Evolutionary conservation across 2,797 vertebrate genomes (phyloP).

Genomic region (Psittacula derbiana): DNA sequence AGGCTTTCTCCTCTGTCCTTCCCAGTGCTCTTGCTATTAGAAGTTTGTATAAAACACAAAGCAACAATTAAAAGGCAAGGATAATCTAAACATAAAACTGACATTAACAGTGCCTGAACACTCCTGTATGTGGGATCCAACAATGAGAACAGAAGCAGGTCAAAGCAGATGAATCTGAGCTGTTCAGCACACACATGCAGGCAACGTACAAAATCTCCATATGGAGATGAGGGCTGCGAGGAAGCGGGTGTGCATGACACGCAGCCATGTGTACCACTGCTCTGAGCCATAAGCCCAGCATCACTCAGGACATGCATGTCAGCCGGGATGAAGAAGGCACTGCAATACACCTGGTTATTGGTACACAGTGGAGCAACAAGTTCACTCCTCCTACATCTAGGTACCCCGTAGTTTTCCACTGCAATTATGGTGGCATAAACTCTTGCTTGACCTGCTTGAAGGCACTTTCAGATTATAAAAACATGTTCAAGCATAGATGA

Average conservation of each 20-base stretch:
- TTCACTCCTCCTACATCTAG: neutral
- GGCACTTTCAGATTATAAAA: neutral
- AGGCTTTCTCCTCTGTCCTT: neutral
- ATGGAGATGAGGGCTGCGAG: neutral
- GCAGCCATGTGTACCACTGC: fast-evolving
- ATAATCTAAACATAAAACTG: neutral
- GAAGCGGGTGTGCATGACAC: neutral
- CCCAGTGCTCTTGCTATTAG: neutral
- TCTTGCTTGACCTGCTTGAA: neutral
- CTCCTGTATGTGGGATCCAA: neutral
- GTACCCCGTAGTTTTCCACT: neutral
- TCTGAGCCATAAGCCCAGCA: neutral
- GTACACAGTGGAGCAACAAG: neutral
- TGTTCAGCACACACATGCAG: neutral
- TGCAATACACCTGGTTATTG: neutral
- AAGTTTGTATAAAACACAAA: neutral
- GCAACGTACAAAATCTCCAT: neutral
- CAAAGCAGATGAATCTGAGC: neutral
- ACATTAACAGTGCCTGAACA: neutral
- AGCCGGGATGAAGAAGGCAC: neutral
- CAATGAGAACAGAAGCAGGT: neutral
- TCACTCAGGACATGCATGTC: fast-evolving
- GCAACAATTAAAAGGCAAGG: neutral
- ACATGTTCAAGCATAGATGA: neutral
- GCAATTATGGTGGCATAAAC: neutral